A percentile compares a stretch with the other conserved stretches of the same genome.
These are phyloP conservation scores for Stenichneumon culpator DNA, from an alignment of 2,888 invertebrate genomes.

Conservation along the genomic window DNA sequence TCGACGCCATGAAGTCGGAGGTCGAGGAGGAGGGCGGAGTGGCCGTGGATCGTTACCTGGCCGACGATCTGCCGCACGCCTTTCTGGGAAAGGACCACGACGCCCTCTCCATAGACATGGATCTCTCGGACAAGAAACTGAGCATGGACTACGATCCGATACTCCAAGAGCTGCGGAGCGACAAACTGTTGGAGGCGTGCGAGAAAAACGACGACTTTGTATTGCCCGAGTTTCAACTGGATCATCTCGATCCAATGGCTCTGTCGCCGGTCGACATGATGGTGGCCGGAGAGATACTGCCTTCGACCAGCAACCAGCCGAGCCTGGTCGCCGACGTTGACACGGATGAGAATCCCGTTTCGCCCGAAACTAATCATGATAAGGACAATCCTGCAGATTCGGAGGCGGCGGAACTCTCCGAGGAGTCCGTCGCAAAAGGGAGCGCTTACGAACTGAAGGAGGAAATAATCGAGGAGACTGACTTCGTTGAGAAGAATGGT, in stretches of 20 bases:
- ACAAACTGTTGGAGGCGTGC: conserved; percentile 78
- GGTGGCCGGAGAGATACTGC: conserved; percentile 80
- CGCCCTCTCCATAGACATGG: conserved; percentile 77
- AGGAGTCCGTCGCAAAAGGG: conserved; percentile 60
- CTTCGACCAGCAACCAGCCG: conserved; percentile 75
- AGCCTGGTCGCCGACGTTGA: conserved; percentile 16
- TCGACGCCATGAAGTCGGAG: conserved; percentile 78
- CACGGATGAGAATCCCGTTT: conserved; percentile 23
- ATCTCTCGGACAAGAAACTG: conserved; percentile 78
- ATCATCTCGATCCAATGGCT: conserved; percentile 79
- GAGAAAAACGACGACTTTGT: conserved; percentile 80
- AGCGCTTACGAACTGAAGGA: conserved; percentile 54
- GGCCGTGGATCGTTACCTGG: conserved; percentile 78
- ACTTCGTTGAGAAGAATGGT: conserved; percentile 30
- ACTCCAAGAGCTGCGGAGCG: conserved; percentile 77
- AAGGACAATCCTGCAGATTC: background rate
- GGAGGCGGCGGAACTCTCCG: conserved; percentile 46
- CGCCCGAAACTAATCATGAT: conserved; percentile 1
- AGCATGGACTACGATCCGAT: conserved; percentile 79
- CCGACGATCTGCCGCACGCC: conserved; percentile 77
- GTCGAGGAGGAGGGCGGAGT: conserved; percentile 70
- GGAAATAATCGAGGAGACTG: conserved; percentile 13
- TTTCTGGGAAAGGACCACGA: conserved; percentile 79
- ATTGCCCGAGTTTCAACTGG: conserved; percentile 80
- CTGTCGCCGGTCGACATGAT: conserved; percentile 80